Evolutionary conservation across 2,888 invertebrate species (phyloP).

Genomic region (Dasysyrphus tricinctus): DNA sequence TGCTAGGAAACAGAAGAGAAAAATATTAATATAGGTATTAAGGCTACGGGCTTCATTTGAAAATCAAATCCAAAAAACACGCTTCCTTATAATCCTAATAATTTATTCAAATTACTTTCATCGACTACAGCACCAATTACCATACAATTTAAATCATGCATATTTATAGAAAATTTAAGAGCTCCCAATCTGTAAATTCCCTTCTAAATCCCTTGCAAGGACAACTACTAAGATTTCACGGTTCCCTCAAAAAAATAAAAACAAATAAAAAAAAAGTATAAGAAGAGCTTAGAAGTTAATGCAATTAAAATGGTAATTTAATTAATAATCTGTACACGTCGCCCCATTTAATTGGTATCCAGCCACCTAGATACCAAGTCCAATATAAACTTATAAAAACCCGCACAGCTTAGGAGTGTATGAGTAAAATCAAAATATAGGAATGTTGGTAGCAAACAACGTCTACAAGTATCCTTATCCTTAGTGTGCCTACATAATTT

Average conservation of each 20-base stretch:
- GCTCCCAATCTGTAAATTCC: constrained; percentile 33
- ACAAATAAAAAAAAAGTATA: constrained; percentile 32
- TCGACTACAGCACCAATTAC: constrained; percentile 29
- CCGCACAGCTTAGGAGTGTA: constrained; percentile 3
- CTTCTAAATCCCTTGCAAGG: constrained; percentile 25
- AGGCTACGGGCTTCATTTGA: not conserved
- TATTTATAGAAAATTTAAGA: constrained; percentile 31
- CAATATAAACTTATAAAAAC: constrained; percentile 15
- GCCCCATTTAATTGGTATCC: constrained; percentile 50
- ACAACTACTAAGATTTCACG: constrained; percentile 30
- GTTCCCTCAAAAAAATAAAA: not conserved
- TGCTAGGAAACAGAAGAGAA: not conserved
- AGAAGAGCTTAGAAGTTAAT: constrained; percentile 65
- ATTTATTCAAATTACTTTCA: constrained; percentile 54
- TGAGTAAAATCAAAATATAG: constrained; percentile 54
- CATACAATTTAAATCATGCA: constrained; percentile 48
- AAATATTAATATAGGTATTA: not conserved
- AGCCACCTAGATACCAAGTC: constrained; percentile 13
- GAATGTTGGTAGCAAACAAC: constrained; percentile 29
- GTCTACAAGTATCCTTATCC: too few species aligned
- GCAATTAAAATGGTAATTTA: constrained; percentile 75
- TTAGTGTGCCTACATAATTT: too few species aligned
- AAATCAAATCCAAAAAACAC: constrained; percentile 2
- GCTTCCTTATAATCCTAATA: constrained; percentile 13
- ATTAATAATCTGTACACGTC: constrained; percentile 43